Evolutionary conservation across 2,888 invertebrate genomes (phyloP).

Genomic region (Nephrotoma flavescens): DNA sequence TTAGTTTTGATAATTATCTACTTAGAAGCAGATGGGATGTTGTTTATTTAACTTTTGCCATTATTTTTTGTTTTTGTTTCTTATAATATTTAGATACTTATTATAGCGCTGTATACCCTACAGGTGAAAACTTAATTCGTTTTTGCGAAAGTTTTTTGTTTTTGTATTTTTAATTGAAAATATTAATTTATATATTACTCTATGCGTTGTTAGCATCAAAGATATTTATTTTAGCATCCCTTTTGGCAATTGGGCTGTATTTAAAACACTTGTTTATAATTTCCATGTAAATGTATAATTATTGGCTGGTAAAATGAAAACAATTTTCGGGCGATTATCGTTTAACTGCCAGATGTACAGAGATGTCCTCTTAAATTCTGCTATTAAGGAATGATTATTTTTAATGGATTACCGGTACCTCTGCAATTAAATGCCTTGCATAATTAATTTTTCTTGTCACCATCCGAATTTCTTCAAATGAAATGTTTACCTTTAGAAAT

Average conservation of each 20-base stretch:
- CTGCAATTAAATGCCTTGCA: too few relatives aligned
- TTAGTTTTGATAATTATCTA: neutral
- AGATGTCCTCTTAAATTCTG: too few relatives aligned
- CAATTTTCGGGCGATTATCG: too few relatives aligned
- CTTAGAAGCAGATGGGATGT: neutral
- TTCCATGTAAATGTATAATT: neutral
- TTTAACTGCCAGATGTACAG: too few relatives aligned
- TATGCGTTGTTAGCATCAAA: neutral
- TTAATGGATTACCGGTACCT: too few relatives aligned
- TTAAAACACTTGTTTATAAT: neutral
- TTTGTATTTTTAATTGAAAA: neutral
- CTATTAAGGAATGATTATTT: too few relatives aligned
- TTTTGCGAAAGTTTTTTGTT: neutral
- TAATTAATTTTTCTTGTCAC: too few relatives aligned
- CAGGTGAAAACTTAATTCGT: neutral
- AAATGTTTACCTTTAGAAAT: too few relatives aligned
- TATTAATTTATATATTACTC: neutral
- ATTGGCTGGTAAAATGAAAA: too few relatives aligned
- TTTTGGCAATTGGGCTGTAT: neutral
- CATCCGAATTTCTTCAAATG: too few relatives aligned
- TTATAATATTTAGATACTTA: neutral
- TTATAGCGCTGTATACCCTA: neutral
- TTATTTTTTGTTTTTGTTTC: neutral
- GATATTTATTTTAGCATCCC: neutral
- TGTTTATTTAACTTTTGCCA: neutral